Percentiles rank a stretch among this genome's conserved stretches.
These are phyloP conservation scores for Campylomormyrus numenius DNA, from an alignment of 2,113 vertebrate genomes.

Conservation along the genomic window DNA sequence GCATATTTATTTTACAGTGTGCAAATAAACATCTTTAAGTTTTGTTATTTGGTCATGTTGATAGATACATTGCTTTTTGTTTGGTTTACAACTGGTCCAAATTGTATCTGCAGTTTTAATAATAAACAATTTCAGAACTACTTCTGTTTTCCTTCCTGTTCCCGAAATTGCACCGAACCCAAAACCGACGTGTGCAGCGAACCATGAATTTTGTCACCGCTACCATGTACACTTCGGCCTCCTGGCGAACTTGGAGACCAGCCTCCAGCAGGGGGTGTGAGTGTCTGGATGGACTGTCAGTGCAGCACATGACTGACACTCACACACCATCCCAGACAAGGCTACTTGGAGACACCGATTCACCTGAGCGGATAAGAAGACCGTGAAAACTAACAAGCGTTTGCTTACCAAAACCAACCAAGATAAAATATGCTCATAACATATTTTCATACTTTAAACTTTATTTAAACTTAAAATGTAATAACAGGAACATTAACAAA, in stretches of 20 bases:
- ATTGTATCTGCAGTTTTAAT: background rate
- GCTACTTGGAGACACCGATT: background rate
- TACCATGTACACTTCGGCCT: background rate
- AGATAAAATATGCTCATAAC: background rate
- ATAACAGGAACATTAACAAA: slow-evolving; percentile 1
- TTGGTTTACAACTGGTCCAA: background rate
- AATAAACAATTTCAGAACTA: background rate
- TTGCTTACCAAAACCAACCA: background rate
- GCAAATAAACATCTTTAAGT: background rate
- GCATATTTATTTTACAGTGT: background rate
- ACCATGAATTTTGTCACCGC: background rate
- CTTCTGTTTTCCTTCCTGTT: background rate
- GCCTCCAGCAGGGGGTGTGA: background rate
- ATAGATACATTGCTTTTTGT: background rate
- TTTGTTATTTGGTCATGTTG: background rate
- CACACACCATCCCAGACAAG: background rate
- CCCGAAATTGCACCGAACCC: background rate
- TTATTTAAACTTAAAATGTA: slow-evolving; percentile 7
- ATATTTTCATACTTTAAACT: background rate
- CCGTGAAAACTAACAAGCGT: background rate
- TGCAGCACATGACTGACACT: background rate
- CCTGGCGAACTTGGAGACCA: background rate
- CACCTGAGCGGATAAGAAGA: background rate
- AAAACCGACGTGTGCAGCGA: background rate
- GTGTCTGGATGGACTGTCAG: background rate